A percentile compares a stretch with the other conserved stretches of the same genome.
These are phyloP conservation scores for Parotia lawesii DNA, from an alignment of 2,113 vertebrate genomes.

Conservation along the genomic window DNA sequence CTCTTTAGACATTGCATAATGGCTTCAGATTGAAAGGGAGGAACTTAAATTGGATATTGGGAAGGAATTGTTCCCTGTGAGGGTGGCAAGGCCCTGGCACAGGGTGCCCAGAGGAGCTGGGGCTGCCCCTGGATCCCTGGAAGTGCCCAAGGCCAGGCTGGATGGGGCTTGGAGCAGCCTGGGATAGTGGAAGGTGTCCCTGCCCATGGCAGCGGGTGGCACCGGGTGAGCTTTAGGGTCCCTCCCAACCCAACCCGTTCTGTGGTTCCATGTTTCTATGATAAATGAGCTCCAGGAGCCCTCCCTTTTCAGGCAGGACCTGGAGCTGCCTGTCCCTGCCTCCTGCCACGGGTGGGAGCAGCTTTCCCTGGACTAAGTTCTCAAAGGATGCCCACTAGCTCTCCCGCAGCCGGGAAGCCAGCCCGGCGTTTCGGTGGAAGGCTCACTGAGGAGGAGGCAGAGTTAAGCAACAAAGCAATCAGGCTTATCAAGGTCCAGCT, in stretches of 20 bases:
- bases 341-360: not conserved
- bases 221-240: fast-evolving
- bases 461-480: not conserved
- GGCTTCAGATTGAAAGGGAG: not conserved
- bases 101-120: not conserved
- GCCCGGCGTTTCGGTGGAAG: not conserved
- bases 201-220: not conserved
- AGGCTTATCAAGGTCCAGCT: not conserved
- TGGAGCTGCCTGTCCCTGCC: not conserved
- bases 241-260: not conserved
- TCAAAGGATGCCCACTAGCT: not conserved
- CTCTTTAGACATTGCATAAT: not conserved
- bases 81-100: not conserved
- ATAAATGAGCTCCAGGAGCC: not conserved
- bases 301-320: not conserved
- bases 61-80: not conserved
- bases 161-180: not conserved
- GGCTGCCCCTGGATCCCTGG: not conserved
- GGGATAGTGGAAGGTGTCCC: not conserved
- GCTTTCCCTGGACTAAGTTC: not conserved
- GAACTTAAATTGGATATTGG: not conserved
- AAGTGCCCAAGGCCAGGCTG: fast-evolving
- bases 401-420: fast-evolving
- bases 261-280: not conserved
- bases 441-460: not conserved